phyloP scores from a whole-genome alignment of 2,113 vertebrate genomes.

The Oceanites oceanicus region DNA sequence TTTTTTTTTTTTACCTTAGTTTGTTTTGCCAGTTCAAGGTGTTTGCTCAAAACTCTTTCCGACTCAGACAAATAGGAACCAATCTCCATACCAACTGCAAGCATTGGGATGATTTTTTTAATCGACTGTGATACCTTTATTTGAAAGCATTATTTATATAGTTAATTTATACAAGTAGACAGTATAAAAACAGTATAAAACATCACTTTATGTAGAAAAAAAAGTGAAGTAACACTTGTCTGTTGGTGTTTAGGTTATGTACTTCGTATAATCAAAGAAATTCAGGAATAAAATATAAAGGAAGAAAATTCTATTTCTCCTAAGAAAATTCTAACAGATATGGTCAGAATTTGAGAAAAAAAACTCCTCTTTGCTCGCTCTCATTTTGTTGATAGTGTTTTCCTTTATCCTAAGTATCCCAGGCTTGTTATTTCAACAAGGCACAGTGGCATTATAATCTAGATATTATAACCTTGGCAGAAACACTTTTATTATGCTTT shows the following conservation, averaged over 20 bases:
- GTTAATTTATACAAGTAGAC: not conserved
- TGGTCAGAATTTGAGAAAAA: not conserved
- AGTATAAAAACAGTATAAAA: not conserved
- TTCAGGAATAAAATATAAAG: not conserved
- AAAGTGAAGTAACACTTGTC: not conserved
- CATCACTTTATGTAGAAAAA: not conserved
- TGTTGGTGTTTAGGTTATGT: not conserved
- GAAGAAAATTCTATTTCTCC: not conserved
- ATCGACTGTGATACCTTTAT: conserved; percentile 74
- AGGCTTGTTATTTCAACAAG: not conserved
- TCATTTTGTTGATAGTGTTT: not conserved
- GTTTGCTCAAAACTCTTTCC: conserved; percentile 73
- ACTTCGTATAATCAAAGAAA: not conserved
- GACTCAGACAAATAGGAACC: conserved; percentile 69
- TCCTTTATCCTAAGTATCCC: not conserved
- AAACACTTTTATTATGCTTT: not conserved
- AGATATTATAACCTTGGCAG: not conserved
- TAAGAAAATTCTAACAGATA: not conserved
- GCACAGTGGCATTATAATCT: not conserved
- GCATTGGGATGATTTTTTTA: conserved; percentile 60
- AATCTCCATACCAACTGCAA: conserved; percentile 67
- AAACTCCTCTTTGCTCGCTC: accelerated
- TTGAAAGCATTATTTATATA: conserved; percentile 24
- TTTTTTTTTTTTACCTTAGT: conserved; percentile 74
- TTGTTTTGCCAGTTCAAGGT: conserved; percentile 78